Base-by-base conservation (phyloP, 2,888 invertebrate genomes). In the Heliothis peltigera region DNA sequence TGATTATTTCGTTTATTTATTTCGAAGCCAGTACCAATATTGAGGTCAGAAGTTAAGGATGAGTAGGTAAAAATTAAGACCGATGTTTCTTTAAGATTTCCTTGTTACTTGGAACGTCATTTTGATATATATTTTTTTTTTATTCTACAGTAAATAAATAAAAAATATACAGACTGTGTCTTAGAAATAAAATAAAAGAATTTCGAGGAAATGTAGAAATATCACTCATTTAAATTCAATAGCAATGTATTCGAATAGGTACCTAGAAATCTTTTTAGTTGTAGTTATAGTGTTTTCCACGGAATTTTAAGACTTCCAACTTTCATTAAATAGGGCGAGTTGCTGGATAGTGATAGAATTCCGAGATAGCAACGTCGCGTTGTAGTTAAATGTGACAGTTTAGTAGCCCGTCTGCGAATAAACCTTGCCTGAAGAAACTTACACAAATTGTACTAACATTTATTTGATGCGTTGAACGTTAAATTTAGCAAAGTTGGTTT, bases 271-370 rank as follows among this genome's bases (percentile, higher is more conserved):
- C 59, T 49, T 64, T 44, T 17, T 21, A 53, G 47, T 64, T 68
- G 64, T 68, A n/a, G n/a, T n/a, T n/a, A 76, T 76, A 54, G 64
- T 68, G 44, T 48, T 49, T 46, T 64, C 61, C 57, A 64, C 44
- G 58, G 44, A 72, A 75, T 62, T 75, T 75, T 64, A 76, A 62
- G 68, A 62, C 77, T 61, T 68, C 62, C 53, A 62, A 22, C 42
- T 19, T 51, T 71, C 75, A 64, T 72, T 76, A 64, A 75, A 62
- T 62, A 64, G 52, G 25, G 56, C 39, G 43, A 47, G 25, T 32
- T 54, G 8, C 43, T 59, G 56, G 77, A 70, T 59, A 68, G 64
- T 51, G 71, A 76, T 76, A 72, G 68, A 62, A 76, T 72, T 76
- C 52, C 55, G 17, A 72, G 77, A 75, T 75, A 76, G 58, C 21